These are phyloP conservation scores for Potorous gilbertii DNA, from an alignment of 2,797 vertebrate genomes.

Conservation along the genomic window DNA sequence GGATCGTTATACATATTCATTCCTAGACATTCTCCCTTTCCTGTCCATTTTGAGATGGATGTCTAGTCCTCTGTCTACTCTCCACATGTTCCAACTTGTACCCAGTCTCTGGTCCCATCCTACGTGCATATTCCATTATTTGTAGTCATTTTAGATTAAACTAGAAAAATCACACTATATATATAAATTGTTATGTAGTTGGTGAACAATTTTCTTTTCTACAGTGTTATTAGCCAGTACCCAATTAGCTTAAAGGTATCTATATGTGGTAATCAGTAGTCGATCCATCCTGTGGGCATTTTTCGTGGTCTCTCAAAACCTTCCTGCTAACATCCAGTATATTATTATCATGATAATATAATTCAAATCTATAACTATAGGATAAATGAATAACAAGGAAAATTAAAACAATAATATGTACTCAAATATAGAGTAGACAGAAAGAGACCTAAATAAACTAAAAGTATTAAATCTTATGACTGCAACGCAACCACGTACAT, in stretches of 20 bases:
- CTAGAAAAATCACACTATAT: not conserved
- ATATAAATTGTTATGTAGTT: not conserved
- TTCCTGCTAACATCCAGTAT: not conserved
- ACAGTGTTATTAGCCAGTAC: not conserved
- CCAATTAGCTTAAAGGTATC: not conserved
- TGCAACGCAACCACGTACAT: not conserved
- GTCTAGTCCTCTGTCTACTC: not conserved
- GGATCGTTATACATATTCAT: not conserved
- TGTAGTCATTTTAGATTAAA: not conserved
- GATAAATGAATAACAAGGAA: not conserved
- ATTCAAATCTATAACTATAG: not conserved
- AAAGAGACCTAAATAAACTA: not conserved
- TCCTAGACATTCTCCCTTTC: not conserved
- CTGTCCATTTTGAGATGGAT: not conserved
- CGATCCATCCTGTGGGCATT: not conserved
- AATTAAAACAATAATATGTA: not conserved
- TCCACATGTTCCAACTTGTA: not conserved
- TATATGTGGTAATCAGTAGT: not conserved
- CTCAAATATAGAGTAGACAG: not conserved
- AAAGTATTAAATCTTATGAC: not conserved
- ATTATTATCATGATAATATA: not conserved
- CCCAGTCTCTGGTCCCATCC: not conserved
- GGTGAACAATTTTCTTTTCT: not conserved
- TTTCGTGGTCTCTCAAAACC: not conserved
- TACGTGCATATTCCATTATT: not conserved